These are phyloP conservation scores for Charadrius vociferus DNA, from an alignment of 2,113 vertebrate genomes.

Conservation along the genomic window DNA sequence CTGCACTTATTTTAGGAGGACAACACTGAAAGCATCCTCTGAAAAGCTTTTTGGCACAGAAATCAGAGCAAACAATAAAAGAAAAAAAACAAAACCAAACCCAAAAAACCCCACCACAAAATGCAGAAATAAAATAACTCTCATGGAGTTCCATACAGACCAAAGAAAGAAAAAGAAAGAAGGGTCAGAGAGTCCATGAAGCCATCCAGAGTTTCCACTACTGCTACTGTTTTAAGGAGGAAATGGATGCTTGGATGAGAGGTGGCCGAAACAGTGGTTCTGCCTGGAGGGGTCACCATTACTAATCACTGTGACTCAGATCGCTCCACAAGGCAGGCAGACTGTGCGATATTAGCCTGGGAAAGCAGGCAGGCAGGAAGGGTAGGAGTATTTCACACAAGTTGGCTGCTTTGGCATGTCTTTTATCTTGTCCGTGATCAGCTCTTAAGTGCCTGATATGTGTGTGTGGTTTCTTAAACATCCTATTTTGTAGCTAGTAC, in stretches of 20 bases:
- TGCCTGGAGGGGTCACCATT: neutral
- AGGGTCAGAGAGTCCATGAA: neutral
- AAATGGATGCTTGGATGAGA: neutral
- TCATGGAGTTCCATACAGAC: neutral
- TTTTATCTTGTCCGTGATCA: conserved; percentile 47
- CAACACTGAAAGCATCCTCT: neutral
- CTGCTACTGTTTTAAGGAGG: neutral
- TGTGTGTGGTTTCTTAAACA: conserved; percentile 39
- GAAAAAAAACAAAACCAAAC: no score
- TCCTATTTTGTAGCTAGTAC: conserved; percentile 33
- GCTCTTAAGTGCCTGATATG: conserved; percentile 5
- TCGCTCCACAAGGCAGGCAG: accelerated
- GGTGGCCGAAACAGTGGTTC: neutral
- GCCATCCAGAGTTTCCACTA: neutral
- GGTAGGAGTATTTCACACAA: conserved; percentile 26
- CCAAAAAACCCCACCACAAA: neutral
- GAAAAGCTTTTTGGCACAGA: neutral
- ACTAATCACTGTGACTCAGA: neutral
- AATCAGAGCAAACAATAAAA: neutral
- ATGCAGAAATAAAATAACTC: neutral
- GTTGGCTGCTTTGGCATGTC: neutral
- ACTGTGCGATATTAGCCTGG: neutral
- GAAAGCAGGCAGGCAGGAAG: conserved; percentile 36
- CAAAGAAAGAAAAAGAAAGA: neutral
- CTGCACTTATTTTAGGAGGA: neutral